Conservation (phyloP, 2,113 vertebrate species). For the Nanorana parkeri region DNA sequence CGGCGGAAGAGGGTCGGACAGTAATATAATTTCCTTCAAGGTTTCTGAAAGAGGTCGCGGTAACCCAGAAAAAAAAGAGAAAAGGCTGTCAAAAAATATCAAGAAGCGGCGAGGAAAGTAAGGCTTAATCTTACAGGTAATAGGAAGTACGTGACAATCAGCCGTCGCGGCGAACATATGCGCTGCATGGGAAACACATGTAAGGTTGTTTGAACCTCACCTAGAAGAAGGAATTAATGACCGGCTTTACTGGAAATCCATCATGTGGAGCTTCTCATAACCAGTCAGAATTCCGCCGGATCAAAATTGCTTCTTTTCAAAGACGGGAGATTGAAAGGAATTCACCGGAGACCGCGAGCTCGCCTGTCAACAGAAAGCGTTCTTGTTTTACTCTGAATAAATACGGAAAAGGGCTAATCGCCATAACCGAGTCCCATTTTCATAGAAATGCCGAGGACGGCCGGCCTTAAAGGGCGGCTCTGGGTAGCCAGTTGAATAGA, state of each 20-base stretch:
- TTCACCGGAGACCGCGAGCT: background rate
- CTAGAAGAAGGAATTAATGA: background rate
- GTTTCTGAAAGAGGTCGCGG: background rate
- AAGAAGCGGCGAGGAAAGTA: background rate
- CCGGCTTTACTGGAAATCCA: background rate
- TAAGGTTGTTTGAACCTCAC: slow-evolving; percentile 22
- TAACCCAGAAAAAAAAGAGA: background rate
- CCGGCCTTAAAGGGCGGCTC: too few species aligned
- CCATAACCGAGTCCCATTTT: slow-evolving; percentile 35
- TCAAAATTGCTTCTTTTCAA: slow-evolving; percentile 17
- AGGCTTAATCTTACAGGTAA: slow-evolving; percentile 23
- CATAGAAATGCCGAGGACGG: slow-evolving; percentile 37
- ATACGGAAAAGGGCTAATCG: slow-evolving; percentile 45
- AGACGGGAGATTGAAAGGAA: slow-evolving; percentile 2
- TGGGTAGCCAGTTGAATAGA: too few species aligned
- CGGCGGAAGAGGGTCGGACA: slow-evolving; percentile 6
- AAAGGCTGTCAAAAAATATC: slow-evolving; percentile 34
- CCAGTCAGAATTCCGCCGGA: background rate
- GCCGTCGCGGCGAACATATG: background rate
- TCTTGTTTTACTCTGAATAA: slow-evolving; percentile 6
- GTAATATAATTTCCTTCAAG: background rate
- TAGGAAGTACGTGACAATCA: slow-evolving; percentile 26
- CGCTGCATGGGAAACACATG: background rate
- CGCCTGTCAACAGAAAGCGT: background rate
- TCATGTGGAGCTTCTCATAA: background rate